Evolutionary conservation across 2,113 vertebrate genomes (phyloP), one percentile per base, ranked within the genome.

Genomic region (Forbesichthys agassizii): DNA sequence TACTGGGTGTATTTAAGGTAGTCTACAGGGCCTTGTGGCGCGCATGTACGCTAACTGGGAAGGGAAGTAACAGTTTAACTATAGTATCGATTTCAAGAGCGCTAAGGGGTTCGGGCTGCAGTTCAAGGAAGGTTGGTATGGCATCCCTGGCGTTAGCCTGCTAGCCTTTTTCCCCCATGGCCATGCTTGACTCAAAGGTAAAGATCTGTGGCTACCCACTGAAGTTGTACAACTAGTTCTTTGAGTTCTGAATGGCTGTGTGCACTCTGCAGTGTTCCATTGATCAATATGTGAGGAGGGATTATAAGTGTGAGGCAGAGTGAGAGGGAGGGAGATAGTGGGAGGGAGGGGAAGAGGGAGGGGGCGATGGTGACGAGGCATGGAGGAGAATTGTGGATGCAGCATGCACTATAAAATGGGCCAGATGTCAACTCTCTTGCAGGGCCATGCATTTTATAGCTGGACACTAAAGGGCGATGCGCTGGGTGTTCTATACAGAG

Each of bases 1-100:
- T 68, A 73, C 66, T 27, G 86, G 84, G 81, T 80, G 68, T 80
- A 81, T 80, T 91, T 83, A 85, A 63, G 53, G 64, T 46, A 57
- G 66, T 86, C 88, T 80, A 56, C 66, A 48, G 78, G 82, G 83
- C 73, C 82, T 83, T 72, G 77, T 83, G 71, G 58, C 48, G 33
- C n/a, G 42, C 76, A 73, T 83, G 78, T 71, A 56, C 57, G 71
- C 75, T 82, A 63, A 66, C 75, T 79, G 66, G 64, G 74, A 83
- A 77, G 75, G 81, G 77, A 87, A 87, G 82, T 89, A 90, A 80
- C 85, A 86, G 86, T 91, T 91, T 90, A 92, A 91, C 90, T 86
- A 77, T 77, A 61, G 61, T 92, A 92, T 92, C 83, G 90, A 92
- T 91, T 88, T 84, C 76, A 73, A 20, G 59, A 84, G 84, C 78